Evolutionary conservation across 2,888 invertebrate species (phyloP).

Genomic region (Drosophila paracracens): DNA sequence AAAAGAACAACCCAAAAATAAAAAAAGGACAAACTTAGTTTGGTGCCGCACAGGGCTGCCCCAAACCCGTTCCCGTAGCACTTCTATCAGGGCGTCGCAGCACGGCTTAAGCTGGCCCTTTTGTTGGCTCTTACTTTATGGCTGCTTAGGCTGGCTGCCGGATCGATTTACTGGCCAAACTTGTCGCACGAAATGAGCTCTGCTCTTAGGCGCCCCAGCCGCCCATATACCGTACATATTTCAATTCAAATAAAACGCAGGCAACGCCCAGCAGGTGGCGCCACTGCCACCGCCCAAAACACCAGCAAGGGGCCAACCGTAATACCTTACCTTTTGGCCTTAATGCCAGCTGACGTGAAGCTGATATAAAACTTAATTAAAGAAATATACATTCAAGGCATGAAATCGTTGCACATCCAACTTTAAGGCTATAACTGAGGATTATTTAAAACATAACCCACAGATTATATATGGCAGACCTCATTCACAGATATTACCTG

Average conservation of each 20-base stretch:
- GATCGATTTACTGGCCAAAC: slow-evolving; percentile 75
- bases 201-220: slow-evolving; percentile 55
- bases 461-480: background rate
- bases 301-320: slow-evolving; percentile 15
- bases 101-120: slow-evolving; percentile 56
- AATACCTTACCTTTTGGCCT: slow-evolving; percentile 57
- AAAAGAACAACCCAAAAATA: slow-evolving; percentile 23
- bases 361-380: slow-evolving; percentile 63
- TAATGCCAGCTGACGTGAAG: slow-evolving; percentile 66
- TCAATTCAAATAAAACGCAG: slow-evolving; percentile 66
- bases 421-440: slow-evolving; percentile 14
- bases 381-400: slow-evolving; percentile 29
- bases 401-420: slow-evolving; percentile 6
- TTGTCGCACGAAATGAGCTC: slow-evolving; percentile 66
- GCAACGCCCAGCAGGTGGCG: slow-evolving; percentile 66
- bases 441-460: background rate
- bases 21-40: slow-evolving; percentile 31
- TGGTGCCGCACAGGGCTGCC: background rate
- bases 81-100: slow-evolving; percentile 9
- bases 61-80: background rate
- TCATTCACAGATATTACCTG: background rate
- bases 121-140: slow-evolving; percentile 72
- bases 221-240: slow-evolving; percentile 29
- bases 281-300: slow-evolving; percentile 20
- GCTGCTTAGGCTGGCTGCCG: slow-evolving; percentile 73